Base-by-base conservation (phyloP, 1,140 invertebrate genomes). In the Halesus radiatus region DNA sequence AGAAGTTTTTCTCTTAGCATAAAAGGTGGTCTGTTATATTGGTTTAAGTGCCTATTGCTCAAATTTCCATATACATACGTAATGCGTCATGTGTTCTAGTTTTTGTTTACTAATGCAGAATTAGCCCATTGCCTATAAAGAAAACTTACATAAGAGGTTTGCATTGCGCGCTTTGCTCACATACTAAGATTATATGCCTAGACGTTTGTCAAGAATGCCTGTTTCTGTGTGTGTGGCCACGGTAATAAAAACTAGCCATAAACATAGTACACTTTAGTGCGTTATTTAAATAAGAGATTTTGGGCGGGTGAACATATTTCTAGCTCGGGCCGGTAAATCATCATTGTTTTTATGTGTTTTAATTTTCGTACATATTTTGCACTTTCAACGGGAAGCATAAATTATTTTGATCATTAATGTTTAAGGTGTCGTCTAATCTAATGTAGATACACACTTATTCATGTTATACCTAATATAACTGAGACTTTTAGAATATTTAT, bases 81-180 rank as follows among this genome's bases (percentile, higher is more conserved):
- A 37, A 37, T 37, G 32, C 37, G 37, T 13, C 37, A 45, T 45
- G 10, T 45, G 8, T 45, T 45, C 37, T 45, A 45, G 37, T 13
- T 54, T 82, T 82, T 82, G 81, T 79, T 79, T 79, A 82, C 81
- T 78, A 80, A 80, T 83, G 81, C 81, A 83, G 81, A 80, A 83
- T 80, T 83, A 70, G 26, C 37, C 74, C 20, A 76, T 83, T 80
- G 80, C 22, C 18, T 23, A 45, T 45, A 45, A 29, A 66, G 62
- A n/a, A 78, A 68, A 80, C 58, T 74, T 72, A 50, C 68, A 50
- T 78, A 74, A 79, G 78, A 77, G 78, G 45, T 82, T 58, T 78
- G 78, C 79, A 80, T 66, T 62, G 18, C 58, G 37, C 37, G 37
- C 37, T 45, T 45, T 45, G 13, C 37, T 20, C 72, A 72, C 56